Evolutionary conservation across 2,113 vertebrate species (phyloP), one percentile per base, ranked within the genome.

Genomic region (Epinephelus cyanopodus): DNA sequence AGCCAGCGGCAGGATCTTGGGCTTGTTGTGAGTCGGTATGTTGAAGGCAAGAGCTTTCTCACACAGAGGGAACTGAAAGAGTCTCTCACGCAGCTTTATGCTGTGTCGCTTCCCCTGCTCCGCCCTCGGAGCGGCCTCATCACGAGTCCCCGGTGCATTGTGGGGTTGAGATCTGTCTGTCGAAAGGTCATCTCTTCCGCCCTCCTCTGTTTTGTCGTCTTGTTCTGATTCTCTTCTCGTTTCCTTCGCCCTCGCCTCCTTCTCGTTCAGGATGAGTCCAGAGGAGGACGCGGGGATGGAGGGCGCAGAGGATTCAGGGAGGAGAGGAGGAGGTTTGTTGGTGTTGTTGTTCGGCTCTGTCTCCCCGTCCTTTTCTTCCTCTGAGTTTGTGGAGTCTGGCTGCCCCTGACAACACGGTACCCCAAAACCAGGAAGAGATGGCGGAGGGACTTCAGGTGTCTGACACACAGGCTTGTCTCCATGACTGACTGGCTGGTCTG

Each of bases 1-100:
- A 15, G 96, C 95, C 83, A 97, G 91, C 0, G 97, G 96, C 21
- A 97, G 92, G 47, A 97, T 96, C 82, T 95, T 96, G 84, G 96
- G 95, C 87, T 97, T 97, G 88, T 96, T 95, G 84, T 94, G 90
- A 19, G 95, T 85, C 5, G 95, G 95, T 11, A 96, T 92, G 92
- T 96, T 96, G 75, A 96, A 94, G 74, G 95, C 93, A 79, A 96
- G 91, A 7, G 95, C 95, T 83, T 96, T 96, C 90, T 96, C 95
- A 3, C 95, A 96, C 75, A 96, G 91, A 0, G 95, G 95, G 74
- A 96, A 95, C 93, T 96, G 95, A 39, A 96, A 92, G 29, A 96
- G 92, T 50, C 95, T 91, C 25, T 96, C 94, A 0, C 94, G 89
- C 57, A 96, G 92, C 86, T 96, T 96, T 62, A 95, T 62, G 37